Evolutionary conservation across 2,888 invertebrate genomes (phyloP).

Genomic region (Sphecodes monilicornis): DNA sequence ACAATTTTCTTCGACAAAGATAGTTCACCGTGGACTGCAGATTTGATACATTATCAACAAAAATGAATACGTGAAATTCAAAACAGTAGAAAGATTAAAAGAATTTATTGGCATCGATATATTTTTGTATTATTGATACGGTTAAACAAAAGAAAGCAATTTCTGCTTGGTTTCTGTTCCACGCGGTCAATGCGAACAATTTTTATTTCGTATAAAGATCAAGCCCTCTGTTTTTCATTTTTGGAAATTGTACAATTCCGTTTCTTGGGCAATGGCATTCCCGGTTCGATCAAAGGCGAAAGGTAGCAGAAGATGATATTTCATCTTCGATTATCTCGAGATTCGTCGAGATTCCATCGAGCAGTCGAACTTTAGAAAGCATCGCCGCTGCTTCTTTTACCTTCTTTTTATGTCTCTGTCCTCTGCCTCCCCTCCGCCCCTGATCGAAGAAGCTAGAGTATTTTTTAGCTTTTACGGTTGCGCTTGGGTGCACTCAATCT

Average conservation of each 20-base stretch:
- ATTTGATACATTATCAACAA: too few species aligned
- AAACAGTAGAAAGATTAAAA: too few species aligned
- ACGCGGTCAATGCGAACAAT: not conserved
- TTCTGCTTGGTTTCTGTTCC: too few species aligned
- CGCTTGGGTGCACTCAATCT: constrained; percentile 13
- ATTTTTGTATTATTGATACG: too few species aligned
- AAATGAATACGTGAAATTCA: too few species aligned
- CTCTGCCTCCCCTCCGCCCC: not conserved
- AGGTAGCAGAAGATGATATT: not conserved
- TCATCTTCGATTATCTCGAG: constrained; percentile 1
- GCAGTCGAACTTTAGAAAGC: constrained; percentile 1
- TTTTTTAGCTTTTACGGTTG: constrained; percentile 17
- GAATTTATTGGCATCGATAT: too few species aligned
- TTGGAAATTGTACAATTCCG: not conserved
- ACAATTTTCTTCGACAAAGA: too few species aligned
- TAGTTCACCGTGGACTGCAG: too few species aligned
- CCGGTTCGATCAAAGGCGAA: not conserved
- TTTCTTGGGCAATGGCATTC: not conserved
- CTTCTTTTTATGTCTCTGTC: not conserved
- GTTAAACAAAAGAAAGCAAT: too few species aligned
- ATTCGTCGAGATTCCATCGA: not conserved
- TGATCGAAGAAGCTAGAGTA: constrained; percentile 6
- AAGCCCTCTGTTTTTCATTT: not conserved
- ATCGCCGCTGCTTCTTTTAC: not conserved
- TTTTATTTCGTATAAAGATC: not conserved